Conservation (phyloP, 2,888 invertebrate genomes). For the Melieria picta region DNA sequence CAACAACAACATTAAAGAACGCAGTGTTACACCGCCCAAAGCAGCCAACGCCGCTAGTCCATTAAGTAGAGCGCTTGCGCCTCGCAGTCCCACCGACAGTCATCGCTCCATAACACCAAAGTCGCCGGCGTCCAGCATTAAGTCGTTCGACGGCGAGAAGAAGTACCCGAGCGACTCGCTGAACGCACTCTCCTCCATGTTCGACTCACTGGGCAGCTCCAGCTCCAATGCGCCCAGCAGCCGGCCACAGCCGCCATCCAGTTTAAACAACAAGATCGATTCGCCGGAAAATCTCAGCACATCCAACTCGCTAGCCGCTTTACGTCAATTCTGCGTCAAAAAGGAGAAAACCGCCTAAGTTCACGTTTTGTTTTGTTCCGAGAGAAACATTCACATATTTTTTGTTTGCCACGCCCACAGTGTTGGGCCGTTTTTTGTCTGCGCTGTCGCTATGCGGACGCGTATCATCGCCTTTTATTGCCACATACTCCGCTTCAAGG, state of each 20-base stretch:
- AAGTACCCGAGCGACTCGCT: conserved; percentile 73
- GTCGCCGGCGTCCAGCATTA: conserved; percentile 70
- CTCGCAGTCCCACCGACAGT: conserved; percentile 76
- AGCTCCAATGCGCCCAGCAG: conserved; percentile 46
- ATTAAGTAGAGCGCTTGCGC: conserved; percentile 45
- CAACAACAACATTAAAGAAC: conserved; percentile 62
- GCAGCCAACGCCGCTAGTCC: conserved; percentile 57
- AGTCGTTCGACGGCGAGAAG: conserved; percentile 67
- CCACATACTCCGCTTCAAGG: conserved; percentile 13
- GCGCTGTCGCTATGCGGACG: conserved; percentile 20
- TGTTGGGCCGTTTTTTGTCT: conserved; percentile 38
- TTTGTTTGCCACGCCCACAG: conserved; percentile 50
- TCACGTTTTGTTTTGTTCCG: conserved; percentile 51
- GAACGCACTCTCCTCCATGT: conserved; percentile 90
- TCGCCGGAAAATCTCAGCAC: conserved; percentile 60
- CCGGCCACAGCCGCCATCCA: conserved; percentile 64
- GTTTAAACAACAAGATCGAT: conserved; percentile 43
- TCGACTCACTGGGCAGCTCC: conserved; percentile 76
- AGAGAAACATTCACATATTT: conserved; percentile 51
- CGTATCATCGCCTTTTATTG: conserved; percentile 22
- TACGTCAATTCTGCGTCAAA: conserved; percentile 96
- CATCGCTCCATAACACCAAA: conserved; percentile 84
- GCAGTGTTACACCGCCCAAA: conserved; percentile 52
- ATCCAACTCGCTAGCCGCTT: conserved; percentile 91
- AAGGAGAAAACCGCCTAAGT: conserved; percentile 74